Base-by-base conservation (phyloP, 1,140 invertebrate genomes). In the Lysiphlebus fabarum region DNA sequence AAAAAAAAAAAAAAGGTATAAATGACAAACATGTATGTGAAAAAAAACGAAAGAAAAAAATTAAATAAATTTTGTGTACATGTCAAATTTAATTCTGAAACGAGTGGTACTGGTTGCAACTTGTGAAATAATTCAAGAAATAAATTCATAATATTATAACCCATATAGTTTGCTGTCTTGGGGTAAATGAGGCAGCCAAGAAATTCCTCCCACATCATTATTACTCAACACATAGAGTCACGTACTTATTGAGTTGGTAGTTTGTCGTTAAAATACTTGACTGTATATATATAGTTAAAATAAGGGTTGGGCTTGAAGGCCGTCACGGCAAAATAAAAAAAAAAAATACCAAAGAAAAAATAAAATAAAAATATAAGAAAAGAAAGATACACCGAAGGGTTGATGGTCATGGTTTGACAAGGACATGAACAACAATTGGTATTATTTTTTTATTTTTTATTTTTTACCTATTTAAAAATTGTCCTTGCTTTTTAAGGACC, bases 71-170 rank as follows among this genome's bases (percentile, higher is more conserved):
- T 59, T 41, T 41, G 57, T 49, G 41, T 59, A 42, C 57, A 17
- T 54, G 34, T 43, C 57, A 49, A 59, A 59, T 59, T 59, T 59
- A 59, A 59, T 59, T 49, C 48, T 33, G 40, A 38, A 41, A 58
- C 48, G 47, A 50, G 57, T 26, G 42, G 3, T 56, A 7, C 41
- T 44, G 38, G 9, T 56, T 49, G 12, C 40, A 49, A 53, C 48
- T 50, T 53, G 9, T 26, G 44, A 42, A 62, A 62, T 62, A 62
- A 59, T 62, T 58, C 54, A 62, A 54, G n/a, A 44, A 62, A 62
- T 62, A 62, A 62, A 62, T 62, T 62, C 50, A 48, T 58, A 58
- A 62, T 58, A 62, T 62, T 62, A 62, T 59, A 11, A 44, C 34
- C 34, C 36, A 8, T 40, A 6, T 9, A 8, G 53, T n/a, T 42